Evolutionary conservation across 2,113 vertebrate species (phyloP).

Genomic region (Tetraodon nigroviridis): DNA sequence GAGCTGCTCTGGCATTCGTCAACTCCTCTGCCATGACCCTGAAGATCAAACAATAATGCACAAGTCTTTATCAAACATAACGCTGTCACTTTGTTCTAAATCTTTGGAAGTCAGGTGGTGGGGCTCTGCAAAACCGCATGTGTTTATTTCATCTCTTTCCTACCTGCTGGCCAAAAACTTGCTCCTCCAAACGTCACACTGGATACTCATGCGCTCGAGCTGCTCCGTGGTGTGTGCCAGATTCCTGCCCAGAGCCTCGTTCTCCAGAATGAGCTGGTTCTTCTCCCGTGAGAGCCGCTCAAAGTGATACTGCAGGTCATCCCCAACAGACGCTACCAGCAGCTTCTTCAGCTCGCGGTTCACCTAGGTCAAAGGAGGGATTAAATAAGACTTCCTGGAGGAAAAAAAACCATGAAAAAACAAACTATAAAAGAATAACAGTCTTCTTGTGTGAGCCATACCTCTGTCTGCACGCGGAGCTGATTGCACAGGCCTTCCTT

Average conservation of each 20-base stretch:
- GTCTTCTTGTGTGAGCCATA: constrained; percentile 45
- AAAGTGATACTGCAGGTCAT: constrained; percentile 96
- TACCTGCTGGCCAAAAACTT: constrained; percentile 98
- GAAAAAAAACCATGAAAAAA: neutral
- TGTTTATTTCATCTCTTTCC: neutral
- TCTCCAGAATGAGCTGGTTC: constrained; percentile 93
- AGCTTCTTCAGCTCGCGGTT: constrained; percentile 96
- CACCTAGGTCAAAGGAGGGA: constrained; percentile 71
- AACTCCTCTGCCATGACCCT: constrained; percentile 98
- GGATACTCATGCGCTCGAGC: constrained; percentile 92
- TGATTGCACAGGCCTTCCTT: constrained; percentile 95
- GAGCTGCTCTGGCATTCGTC: constrained; percentile 80
- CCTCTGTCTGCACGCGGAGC: constrained; percentile 93
- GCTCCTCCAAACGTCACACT: constrained; percentile 98
- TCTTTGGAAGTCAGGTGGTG: neutral
- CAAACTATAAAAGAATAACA: neutral
- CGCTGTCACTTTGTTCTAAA: too few relatives aligned
- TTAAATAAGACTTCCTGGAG: neutral
- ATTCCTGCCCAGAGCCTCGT: constrained; percentile 81
- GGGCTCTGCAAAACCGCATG: neutral
- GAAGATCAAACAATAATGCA: constrained; percentile 17
- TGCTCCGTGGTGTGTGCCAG: constrained; percentile 85
- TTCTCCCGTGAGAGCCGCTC: constrained; percentile 91
- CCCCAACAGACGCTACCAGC: constrained; percentile 91
- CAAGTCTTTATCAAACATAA: neutral